phyloP scores from a whole-genome alignment of 2,797 vertebrate species.

The Enteromius treurensis region DNA sequence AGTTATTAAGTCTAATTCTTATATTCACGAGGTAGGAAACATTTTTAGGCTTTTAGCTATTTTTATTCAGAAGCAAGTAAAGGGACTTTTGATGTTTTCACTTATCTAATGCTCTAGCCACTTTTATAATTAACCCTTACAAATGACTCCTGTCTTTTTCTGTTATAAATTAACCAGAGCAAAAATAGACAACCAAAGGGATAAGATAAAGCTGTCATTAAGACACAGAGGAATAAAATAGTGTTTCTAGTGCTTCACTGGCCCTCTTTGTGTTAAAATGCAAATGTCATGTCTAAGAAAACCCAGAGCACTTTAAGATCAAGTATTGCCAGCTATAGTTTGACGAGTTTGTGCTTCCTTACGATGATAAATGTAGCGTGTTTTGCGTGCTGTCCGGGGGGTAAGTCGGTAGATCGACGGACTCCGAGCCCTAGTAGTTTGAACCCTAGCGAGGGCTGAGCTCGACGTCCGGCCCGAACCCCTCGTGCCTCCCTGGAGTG shows the following conservation, averaged over 20 bases:
- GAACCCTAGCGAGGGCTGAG: too few species aligned
- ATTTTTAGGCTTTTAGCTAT: neutral
- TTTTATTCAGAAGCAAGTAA: neutral
- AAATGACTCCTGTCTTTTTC: neutral
- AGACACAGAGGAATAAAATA: neutral
- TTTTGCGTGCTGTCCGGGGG: too few species aligned
- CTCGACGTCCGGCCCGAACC: too few species aligned
- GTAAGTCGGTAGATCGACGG: too few species aligned
- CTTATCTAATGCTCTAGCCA: neutral
- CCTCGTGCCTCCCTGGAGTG: too few species aligned
- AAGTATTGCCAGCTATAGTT: too few species aligned
- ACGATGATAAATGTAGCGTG: too few species aligned
- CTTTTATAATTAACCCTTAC: neutral
- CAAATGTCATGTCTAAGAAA: neutral
- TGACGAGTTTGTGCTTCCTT: too few species aligned
- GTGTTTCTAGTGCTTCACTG: neutral
- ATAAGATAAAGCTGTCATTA: neutral
- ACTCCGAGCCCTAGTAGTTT: too few species aligned
- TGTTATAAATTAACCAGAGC: neutral
- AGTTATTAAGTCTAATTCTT: neutral
- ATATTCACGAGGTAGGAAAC: slow-evolving; percentile 3
- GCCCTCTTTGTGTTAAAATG: neutral
- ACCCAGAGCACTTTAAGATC: too few species aligned
- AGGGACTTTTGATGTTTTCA: neutral
- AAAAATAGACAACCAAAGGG: neutral